Evolutionary conservation across 1,140 invertebrate species (phyloP), one percentile per base, ranked within the genome.

Genomic region (Tetramorium parvispinum): DNA sequence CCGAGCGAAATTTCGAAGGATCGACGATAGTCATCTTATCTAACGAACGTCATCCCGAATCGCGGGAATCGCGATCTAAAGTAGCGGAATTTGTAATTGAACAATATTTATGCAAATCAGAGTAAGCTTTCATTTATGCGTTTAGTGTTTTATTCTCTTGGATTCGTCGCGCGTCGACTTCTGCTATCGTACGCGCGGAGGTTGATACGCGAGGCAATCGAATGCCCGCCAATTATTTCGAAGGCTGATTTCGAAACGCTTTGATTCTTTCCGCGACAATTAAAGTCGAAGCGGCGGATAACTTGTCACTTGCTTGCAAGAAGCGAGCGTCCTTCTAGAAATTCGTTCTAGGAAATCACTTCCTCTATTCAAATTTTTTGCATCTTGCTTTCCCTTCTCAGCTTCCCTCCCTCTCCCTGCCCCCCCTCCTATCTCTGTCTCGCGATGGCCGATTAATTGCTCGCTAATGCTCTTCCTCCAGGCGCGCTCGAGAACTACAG

Each of bases 371-470:
- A 76, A 8, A 40, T 75, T 59, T 57, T 76, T 59, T 76, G 21
- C 21, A 16, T 27, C 21, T 37, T 37, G 6, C 32, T 37, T 6
- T 18, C 65, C 65, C 13, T 46, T 5, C 2, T 66, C 11, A 2
- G 3, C 49, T 51, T 3, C 21, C 4, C 37, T 4, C 11, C 13
- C 11, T 6, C 40, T 21, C 11, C n/a, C 65, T 2, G 10, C n/a
- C 5, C n/a, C 46, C 21, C 7, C 18, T 4, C 21, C 55, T 11
- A 0, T 5, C n/a, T 16, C 65, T 27, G 2, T 40, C 13, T 16
- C 40, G n/a, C 13, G 53, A 76, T 59, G 53, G 18, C 13, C 10
- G 53, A 76, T 76, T 76, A 76, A 76, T 76, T 76, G 21, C 37
- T 2, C 37, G 57, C 37, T 59, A 59, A 59, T 76, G 53, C 53